phyloP scores from a whole-genome alignment of 2,797 vertebrate species.

The Acanthurus lineatus region DNA sequence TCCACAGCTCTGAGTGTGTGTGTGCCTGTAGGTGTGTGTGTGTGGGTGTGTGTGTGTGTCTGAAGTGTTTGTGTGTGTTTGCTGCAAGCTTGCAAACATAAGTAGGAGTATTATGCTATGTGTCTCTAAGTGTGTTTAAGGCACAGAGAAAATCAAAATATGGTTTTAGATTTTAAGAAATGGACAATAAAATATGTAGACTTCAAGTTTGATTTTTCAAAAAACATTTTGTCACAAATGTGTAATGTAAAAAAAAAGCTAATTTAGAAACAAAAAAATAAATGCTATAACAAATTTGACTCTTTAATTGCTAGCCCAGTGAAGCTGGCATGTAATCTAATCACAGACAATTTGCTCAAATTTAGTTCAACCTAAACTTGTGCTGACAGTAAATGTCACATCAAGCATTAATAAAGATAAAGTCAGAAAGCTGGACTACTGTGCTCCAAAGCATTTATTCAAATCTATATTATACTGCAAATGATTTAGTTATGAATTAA shows the following conservation, averaged over 20 bases:
- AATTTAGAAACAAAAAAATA: neutral
- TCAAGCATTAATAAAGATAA: neutral
- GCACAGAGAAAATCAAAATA: neutral
- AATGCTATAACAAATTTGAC: neutral
- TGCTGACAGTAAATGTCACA: neutral
- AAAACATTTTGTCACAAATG: neutral
- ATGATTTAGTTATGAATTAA: neutral
- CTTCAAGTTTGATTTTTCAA: neutral
- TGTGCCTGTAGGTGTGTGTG: neutral
- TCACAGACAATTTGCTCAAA: neutral
- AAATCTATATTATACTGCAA: neutral
- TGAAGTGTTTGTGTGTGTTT: neutral
- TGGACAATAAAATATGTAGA: neutral
- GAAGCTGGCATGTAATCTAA: neutral
- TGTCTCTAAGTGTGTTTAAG: slow-evolving; percentile 4
- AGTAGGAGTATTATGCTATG: slow-evolving; percentile 7
- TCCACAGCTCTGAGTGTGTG: slow-evolving; percentile 5
- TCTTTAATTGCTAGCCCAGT: neutral
- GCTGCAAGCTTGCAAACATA: slow-evolving; percentile 2
- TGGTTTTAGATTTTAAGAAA: neutral
- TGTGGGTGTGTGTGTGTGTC: too few species aligned
- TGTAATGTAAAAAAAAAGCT: neutral
- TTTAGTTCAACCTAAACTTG: too few species aligned
- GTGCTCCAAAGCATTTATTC: neutral
- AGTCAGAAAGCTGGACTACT: neutral